phyloP scores from a whole-genome alignment of 2,113 vertebrate genomes.

The Apaloderma vittatum region DNA sequence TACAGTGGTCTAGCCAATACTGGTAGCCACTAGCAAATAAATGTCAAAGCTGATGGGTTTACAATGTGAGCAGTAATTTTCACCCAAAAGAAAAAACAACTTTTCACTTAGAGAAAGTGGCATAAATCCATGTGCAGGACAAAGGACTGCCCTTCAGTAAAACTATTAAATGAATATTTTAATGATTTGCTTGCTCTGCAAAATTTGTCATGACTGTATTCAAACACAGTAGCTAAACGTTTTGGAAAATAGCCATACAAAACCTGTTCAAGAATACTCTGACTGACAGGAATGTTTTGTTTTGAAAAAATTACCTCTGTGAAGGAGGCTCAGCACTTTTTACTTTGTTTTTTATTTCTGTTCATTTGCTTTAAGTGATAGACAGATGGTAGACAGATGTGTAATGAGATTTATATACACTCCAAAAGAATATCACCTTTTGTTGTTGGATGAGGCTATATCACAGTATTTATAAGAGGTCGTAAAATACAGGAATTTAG shows the following conservation, averaged over 20 bases:
- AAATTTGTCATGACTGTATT: slow-evolving; percentile 42
- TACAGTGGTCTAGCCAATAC: background rate
- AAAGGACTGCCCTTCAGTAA: background rate
- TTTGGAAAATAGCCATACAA: slow-evolving; percentile 36
- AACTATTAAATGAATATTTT: slow-evolving; percentile 27
- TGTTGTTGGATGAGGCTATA: background rate
- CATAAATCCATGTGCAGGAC: background rate
- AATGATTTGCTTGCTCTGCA: slow-evolving; percentile 40
- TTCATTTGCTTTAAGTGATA: slow-evolving; percentile 59
- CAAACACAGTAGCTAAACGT: slow-evolving; percentile 44
- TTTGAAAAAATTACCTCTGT: slow-evolving; percentile 45
- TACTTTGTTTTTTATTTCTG: background rate
- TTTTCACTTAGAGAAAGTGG: background rate
- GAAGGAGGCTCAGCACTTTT: slow-evolving; percentile 37
- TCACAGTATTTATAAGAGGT: background rate
- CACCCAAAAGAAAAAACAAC: background rate
- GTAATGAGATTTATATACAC: background rate
- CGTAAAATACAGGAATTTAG: background rate
- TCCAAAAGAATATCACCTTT: background rate
- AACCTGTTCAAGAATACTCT: slow-evolving; percentile 49
- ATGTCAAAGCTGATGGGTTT: background rate
- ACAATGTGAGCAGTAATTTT: background rate
- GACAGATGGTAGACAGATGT: slow-evolving; percentile 40
- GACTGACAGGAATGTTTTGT: slow-evolving; percentile 20
- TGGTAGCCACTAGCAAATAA: background rate